These are phyloP conservation scores for Didymodactylos carnosus DNA, from an alignment of 2,888 invertebrate species.

Conservation along the genomic window DNA sequence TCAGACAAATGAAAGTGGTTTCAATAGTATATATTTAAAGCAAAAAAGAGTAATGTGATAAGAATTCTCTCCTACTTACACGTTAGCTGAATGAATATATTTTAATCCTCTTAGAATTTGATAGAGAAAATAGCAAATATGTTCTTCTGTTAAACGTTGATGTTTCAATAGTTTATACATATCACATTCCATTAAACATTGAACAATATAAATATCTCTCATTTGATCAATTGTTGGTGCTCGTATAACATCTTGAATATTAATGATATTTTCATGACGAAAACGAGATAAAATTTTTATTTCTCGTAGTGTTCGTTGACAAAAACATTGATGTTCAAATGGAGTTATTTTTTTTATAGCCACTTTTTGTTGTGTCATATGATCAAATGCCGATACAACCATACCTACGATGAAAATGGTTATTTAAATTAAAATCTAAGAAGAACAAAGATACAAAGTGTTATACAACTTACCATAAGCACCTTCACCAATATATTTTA, in stretches of 20 bases:
- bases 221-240: conserved; percentile 52
- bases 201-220: conserved; percentile 61
- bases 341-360: conserved; percentile 99
- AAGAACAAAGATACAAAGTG: neutral
- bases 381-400: conserved; percentile 32
- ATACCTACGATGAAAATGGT: neutral
- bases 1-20: too few species aligned
- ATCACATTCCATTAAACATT: conserved; percentile 99
- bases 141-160: conserved; percentile 97
- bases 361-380: conserved; percentile 63
- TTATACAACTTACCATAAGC: conserved; percentile 96
- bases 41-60: too few species aligned
- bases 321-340: conserved; percentile 98
- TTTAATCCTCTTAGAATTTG: conserved; percentile 59
- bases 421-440: neutral
- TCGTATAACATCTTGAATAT: conserved; percentile 91
- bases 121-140: conserved; percentile 98
- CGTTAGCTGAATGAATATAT: conserved; percentile 98
- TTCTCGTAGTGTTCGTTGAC: conserved; percentile 91
- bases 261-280: conserved; percentile 99
- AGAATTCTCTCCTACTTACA: conserved; percentile 38
- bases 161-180: conserved; percentile 98
- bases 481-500: conserved; percentile 94
- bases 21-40: too few species aligned
- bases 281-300: conserved; percentile 97